Conservation (phyloP, 2,888 invertebrate species). For the Apamea anceps region DNA sequence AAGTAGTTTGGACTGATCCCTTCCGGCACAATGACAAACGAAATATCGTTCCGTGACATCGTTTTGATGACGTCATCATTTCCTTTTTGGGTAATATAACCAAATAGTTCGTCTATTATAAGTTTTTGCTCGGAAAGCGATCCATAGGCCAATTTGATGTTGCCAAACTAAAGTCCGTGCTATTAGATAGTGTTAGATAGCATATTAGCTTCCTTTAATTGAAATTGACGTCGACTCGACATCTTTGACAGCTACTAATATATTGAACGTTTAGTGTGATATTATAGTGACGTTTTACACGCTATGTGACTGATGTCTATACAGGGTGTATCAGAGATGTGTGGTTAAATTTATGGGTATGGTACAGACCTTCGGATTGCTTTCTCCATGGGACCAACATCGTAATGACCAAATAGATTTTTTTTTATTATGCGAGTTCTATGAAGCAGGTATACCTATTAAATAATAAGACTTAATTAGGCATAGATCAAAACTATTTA, state of each 20-base stretch:
- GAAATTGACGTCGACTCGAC: slow-evolving; percentile 14
- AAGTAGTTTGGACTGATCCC: slow-evolving; percentile 62
- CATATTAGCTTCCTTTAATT: slow-evolving; percentile 15
- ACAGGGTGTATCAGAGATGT: background rate
- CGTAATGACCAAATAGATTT: background rate
- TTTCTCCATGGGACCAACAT: too few relatives aligned
- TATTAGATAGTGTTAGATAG: background rate
- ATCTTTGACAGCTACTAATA: background rate
- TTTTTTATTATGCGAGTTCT: background rate
- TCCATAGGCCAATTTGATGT: background rate
- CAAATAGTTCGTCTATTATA: slow-evolving; percentile 30
- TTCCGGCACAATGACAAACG: slow-evolving; percentile 66
- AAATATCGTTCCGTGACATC: slow-evolving; percentile 50
- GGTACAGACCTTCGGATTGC: background rate
- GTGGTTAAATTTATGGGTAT: background rate
- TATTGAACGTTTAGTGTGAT: background rate
- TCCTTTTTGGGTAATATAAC: slow-evolving; percentile 39
- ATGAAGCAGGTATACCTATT: background rate
- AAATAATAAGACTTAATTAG: background rate
- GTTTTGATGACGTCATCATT: slow-evolving; percentile 57
- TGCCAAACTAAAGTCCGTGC: background rate
- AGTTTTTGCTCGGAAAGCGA: slow-evolving; percentile 24
- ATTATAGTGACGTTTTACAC: background rate
- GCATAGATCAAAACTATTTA: background rate
- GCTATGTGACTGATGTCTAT: background rate